Evolutionary conservation across 2,113 vertebrate species (phyloP).

Genomic region (Onychostruthus taczanowskii): DNA sequence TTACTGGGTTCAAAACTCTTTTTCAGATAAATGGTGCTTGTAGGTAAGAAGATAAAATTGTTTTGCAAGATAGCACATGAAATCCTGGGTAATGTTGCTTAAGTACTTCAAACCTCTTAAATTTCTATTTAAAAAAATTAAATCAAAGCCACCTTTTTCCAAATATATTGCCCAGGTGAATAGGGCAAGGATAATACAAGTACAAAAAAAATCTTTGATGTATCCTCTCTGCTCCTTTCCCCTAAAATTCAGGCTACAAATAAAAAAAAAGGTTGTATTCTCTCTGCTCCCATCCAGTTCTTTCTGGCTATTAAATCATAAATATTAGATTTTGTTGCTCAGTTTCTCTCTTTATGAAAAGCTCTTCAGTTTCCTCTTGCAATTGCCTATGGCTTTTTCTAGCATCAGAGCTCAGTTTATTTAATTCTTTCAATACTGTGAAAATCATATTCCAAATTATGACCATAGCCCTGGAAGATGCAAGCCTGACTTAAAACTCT

Average conservation of each 20-base stretch:
- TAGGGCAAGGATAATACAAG: neutral
- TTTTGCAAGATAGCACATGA: neutral
- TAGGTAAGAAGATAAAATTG: neutral
- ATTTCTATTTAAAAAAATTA: neutral
- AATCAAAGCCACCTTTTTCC: neutral
- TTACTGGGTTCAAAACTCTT: neutral
- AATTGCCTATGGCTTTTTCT: neutral
- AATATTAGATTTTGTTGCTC: neutral
- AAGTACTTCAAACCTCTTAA: neutral
- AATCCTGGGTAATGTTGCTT: neutral
- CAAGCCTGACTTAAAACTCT: neutral
- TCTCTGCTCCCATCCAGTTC: neutral
- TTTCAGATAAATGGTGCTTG: neutral
- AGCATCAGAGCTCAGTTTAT: neutral
- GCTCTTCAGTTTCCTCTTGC: neutral
- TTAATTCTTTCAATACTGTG: neutral
- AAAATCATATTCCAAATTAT: neutral
- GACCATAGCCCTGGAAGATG: neutral
- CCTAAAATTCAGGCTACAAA: neutral
- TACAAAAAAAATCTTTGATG: accelerated
- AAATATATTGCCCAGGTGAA: neutral
- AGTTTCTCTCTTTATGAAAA: neutral
- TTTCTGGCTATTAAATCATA: neutral
- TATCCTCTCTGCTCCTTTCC: neutral
- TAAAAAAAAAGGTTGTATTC: neutral